Conservation (phyloP, 2,797 vertebrate species). For the Vespertilio murinus region DNA sequence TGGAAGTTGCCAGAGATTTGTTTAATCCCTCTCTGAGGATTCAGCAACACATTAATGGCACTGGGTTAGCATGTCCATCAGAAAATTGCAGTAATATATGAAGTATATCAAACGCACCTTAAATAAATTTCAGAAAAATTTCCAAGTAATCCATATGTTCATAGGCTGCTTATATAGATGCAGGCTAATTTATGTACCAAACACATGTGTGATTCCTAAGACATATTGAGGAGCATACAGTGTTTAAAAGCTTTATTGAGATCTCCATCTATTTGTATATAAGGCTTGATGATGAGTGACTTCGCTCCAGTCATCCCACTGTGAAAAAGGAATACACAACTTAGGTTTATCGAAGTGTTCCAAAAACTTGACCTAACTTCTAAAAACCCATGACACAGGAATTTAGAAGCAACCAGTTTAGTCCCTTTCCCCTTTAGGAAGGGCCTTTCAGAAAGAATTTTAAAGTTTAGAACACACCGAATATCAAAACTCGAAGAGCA, state of each 20-base stretch:
- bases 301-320: background rate
- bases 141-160: constrained; percentile 71
- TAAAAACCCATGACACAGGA: background rate
- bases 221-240: constrained; percentile 29
- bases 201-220: constrained; percentile 63
- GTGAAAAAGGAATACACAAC: background rate
- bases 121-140: constrained; percentile 24
- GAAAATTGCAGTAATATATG: constrained; percentile 26
- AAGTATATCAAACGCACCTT: constrained; percentile 41
- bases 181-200: constrained; percentile 71
- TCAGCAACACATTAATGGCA: constrained; percentile 34
- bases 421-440: background rate
- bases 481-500: background rate
- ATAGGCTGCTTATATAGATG: constrained; percentile 54
- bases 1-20: constrained; percentile 36
- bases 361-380: constrained; percentile 13
- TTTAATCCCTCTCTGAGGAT: constrained; percentile 37
- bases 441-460: background rate
- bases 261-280: constrained; percentile 43
- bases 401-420: background rate
- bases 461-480: background rate
- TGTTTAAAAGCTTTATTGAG: constrained; percentile 25
- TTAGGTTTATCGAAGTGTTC: background rate
- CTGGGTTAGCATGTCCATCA: constrained; percentile 12
- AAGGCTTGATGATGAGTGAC: background rate